phyloP scores from a whole-genome alignment of 1,140 invertebrate genomes.

The Zaprionus gabonicus region DNA sequence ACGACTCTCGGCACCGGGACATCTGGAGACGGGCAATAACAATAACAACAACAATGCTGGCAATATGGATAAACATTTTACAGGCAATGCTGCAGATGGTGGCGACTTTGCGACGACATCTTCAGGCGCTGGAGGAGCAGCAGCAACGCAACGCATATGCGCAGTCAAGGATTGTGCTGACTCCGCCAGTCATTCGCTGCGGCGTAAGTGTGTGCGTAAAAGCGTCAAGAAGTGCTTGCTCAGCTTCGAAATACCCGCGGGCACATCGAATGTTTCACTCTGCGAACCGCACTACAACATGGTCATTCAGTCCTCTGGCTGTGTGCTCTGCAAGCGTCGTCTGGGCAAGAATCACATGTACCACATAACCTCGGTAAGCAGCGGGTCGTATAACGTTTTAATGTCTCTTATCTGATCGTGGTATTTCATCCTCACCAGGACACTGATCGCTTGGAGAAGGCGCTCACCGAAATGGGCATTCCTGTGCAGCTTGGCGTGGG shows the following conservation, averaged over 20 bases:
- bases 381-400: neutral
- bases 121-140: conserved; percentile 1
- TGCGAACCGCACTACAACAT: conserved; percentile 87
- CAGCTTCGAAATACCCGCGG: conserved; percentile 72
- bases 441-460: conserved; percentile 88
- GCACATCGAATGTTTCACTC: conserved; percentile 85
- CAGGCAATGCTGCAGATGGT: conserved; percentile 24
- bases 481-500: conserved; percentile 87
- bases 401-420: neutral
- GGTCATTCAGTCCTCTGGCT: conserved; percentile 90
- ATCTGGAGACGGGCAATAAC: conserved; percentile 54
- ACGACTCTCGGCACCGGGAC: conserved; percentile 80
- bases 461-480: conserved; percentile 87
- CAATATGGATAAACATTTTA: conserved; percentile 50
- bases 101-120: conserved; percentile 18
- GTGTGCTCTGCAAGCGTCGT: conserved; percentile 90
- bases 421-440: conserved; percentile 84
- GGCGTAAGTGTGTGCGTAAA: conserved; percentile 90
- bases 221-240: conserved; percentile 88
- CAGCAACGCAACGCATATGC: conserved; percentile 83
- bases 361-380: conserved; percentile 86
- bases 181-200: conserved; percentile 88
- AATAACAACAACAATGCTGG: conserved; percentile 7
- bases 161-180: conserved; percentile 88
- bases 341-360: conserved; percentile 90